Percentiles rank a stretch among this genome's conserved stretches.
phyloP scores from a whole-genome alignment of 1,140 invertebrate genomes.

The Lanistes nyassanus region DNA sequence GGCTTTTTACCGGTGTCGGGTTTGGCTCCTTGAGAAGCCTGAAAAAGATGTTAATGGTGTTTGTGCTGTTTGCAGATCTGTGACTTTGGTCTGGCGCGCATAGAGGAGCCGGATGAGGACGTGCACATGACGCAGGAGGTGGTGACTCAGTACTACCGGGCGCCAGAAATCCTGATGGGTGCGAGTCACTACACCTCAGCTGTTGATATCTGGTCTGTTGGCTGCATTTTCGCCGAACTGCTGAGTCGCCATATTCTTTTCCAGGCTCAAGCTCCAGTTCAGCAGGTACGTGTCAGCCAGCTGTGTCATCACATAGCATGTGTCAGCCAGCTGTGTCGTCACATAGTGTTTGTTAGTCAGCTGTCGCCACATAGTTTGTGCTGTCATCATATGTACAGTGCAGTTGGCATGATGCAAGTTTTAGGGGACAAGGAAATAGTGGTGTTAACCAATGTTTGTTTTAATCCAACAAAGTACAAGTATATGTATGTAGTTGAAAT shows the following conservation, averaged over 20 bases:
- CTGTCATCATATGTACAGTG: no score
- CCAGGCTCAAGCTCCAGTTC: conserved; percentile 93
- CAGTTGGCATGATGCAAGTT: no score
- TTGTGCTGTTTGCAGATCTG: conserved; percentile 79
- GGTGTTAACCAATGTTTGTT: no score
- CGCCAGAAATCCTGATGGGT: conserved; percentile 71
- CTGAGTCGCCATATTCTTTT: conserved; percentile 95
- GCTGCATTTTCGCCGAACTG: conserved; percentile 99
- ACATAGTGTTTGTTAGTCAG: no score
- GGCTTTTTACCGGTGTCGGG: not conserved
- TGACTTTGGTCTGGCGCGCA: conserved; percentile 94
- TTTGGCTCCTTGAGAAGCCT: not conserved
- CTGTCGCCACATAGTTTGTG: no score
- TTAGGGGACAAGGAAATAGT: no score
- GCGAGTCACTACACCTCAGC: conserved; percentile 74
- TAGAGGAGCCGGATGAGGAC: conserved; percentile 89
- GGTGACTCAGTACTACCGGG: conserved; percentile 92
- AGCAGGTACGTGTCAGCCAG: conserved; percentile 83
- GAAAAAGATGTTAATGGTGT: not conserved
- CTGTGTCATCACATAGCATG: no score
- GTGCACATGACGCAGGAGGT: conserved; percentile 98
- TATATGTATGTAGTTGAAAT: no score
- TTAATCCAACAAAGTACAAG: no score
- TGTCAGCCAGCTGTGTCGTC: no score
- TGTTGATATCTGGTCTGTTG: conserved; percentile 98